Evolutionary conservation across 2,797 vertebrate species (phyloP).

Genomic region (Silurus aristotelis): DNA sequence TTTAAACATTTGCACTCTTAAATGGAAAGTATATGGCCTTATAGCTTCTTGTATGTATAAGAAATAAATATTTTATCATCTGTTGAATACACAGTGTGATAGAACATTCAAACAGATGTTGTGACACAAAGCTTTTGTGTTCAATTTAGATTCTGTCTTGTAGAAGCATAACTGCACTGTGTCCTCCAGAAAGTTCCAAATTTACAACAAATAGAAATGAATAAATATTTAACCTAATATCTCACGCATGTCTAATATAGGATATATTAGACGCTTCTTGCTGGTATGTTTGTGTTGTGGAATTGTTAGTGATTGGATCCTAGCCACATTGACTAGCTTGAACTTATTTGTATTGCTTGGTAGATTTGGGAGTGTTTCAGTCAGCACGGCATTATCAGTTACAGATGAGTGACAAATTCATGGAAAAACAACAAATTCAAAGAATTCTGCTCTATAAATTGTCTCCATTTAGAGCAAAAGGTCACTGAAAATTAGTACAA

Average conservation of each 20-base stretch:
- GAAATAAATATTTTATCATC: background rate
- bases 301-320: background rate
- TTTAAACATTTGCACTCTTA: background rate
- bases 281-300: background rate
- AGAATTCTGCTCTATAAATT: background rate
- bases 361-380: background rate
- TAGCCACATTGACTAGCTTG: background rate
- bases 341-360: conserved; percentile 6
- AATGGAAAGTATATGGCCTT: background rate
- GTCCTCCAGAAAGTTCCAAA: background rate
- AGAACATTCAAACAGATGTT: conserved; percentile 2
- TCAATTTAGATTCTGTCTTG: background rate
- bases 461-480: too few species aligned
- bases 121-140: background rate
- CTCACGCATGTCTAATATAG: background rate
- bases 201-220: conserved; percentile 14
- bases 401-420: background rate
- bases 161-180: background rate
- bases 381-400: background rate
- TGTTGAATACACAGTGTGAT: background rate
- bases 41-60: background rate
- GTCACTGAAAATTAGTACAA: background rate
- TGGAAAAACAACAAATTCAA: background rate
- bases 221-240: conserved; percentile 1
- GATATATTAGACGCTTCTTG: background rate